Conservation (phyloP, 2,797 vertebrate genomes). For the Melanotaenia boesemani region DNA sequence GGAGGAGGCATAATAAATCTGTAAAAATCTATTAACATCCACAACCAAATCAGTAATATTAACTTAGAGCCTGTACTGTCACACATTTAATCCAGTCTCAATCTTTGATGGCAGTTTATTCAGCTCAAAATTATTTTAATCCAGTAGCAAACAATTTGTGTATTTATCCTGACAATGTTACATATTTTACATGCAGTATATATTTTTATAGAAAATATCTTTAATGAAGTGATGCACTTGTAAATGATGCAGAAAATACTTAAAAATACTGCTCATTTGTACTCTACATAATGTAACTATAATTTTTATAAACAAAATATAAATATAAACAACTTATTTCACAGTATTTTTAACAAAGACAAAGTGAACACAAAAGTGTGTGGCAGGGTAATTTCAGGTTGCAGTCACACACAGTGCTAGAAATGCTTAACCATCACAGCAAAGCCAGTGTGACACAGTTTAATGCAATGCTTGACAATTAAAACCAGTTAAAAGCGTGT, state of each 20-base stretch:
- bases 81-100: neutral
- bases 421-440: neutral
- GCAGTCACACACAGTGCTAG: neutral
- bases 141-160: neutral
- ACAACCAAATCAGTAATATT: neutral
- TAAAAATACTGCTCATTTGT: neutral
- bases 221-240: neutral
- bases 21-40: neutral
- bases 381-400: neutral
- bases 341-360: conserved; percentile 7
- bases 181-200: neutral
- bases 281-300: too few relatives aligned
- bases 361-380: neutral
- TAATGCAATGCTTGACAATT: neutral
- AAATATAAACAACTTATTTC: conserved; percentile 6
- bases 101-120: neutral
- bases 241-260: neutral
- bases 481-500: too few relatives aligned
- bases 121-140: neutral
- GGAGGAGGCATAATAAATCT: neutral
- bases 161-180: neutral
- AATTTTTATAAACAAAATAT: neutral
- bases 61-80: neutral
- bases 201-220: neutral
- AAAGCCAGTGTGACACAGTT: neutral